Percentiles rank a stretch among this genome's conserved stretches.
phyloP scores from a whole-genome alignment of 1,140 invertebrate genomes.

The Bathynomus jamesi region DNA sequence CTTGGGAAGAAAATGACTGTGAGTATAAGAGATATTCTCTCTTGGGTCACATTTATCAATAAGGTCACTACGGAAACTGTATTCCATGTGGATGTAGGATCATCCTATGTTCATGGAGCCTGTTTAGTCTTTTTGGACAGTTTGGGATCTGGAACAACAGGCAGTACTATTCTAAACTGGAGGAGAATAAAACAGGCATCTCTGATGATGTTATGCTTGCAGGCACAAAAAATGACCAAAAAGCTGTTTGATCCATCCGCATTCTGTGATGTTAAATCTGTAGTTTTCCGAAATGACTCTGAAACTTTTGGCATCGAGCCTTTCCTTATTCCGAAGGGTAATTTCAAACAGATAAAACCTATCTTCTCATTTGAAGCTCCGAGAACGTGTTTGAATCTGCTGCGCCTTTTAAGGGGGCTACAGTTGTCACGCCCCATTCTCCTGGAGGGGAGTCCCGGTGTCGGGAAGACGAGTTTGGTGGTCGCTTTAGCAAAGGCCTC shows the following conservation, averaged over 20 bases:
- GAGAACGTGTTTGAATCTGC: slow-evolving; percentile 72
- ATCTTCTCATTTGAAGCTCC: slow-evolving; percentile 68
- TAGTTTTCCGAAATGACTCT: slow-evolving; percentile 21
- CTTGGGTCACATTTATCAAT: slow-evolving; percentile 89
- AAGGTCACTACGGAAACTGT: slow-evolving; percentile 44
- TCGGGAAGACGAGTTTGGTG: slow-evolving; percentile 94
- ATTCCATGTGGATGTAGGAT: slow-evolving; percentile 37
- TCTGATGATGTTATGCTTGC: slow-evolving; percentile 21
- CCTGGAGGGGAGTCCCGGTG: slow-evolving; percentile 94
- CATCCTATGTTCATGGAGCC: slow-evolving; percentile 78
- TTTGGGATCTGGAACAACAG: slow-evolving; percentile 52
- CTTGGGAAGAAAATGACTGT: slow-evolving; percentile 60
- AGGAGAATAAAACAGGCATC: slow-evolving; percentile 25
- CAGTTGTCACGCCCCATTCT: slow-evolving; percentile 83
- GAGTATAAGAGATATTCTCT: slow-evolving; percentile 85
- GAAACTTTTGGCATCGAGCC: slow-evolving; percentile 59
- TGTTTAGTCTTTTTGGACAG: slow-evolving; percentile 85
- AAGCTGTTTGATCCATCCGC: background rate
- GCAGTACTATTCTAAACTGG: slow-evolving; percentile 37
- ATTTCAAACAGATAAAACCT: background rate
- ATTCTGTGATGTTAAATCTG: background rate
- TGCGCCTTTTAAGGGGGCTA: slow-evolving; percentile 75
- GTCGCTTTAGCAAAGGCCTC: slow-evolving; percentile 79
- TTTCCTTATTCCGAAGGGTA: slow-evolving; percentile 54
- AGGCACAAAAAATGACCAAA: slow-evolving; percentile 16